These are phyloP conservation scores for Heterocephalus glaber DNA, from an alignment of 2,113 vertebrate species.

Conservation along the genomic window DNA sequence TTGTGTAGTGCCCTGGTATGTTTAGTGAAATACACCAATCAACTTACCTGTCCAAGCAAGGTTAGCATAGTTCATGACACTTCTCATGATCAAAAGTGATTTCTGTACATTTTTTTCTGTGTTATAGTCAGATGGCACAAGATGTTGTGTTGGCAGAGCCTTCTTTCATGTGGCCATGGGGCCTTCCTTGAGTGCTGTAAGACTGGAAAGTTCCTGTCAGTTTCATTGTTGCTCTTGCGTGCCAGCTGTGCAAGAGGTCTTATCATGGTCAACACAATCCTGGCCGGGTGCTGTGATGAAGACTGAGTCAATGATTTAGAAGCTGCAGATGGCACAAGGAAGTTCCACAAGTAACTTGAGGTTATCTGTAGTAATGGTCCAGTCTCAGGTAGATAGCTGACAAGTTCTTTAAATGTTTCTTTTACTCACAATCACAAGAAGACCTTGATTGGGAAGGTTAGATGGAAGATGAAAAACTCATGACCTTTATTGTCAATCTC, in stretches of 20 bases:
- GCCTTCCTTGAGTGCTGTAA: not conserved
- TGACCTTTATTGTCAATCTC: not conserved
- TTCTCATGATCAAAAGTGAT: not conserved
- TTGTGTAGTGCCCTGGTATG: not conserved
- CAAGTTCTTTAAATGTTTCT: not conserved
- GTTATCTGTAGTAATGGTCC: not conserved
- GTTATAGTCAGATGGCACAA: not conserved
- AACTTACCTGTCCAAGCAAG: not conserved
- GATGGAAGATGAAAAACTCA: not conserved
- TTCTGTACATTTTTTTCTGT: not conserved
- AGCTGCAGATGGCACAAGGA: not conserved
- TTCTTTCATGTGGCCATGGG: not conserved
- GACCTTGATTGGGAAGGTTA: not conserved
- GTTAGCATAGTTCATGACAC: accelerated
- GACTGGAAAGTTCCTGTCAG: not conserved
- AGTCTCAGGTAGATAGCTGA: not conserved
- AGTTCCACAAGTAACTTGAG: not conserved
- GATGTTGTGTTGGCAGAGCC: not conserved
- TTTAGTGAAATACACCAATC: not conserved
- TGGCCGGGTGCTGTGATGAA: not conserved
- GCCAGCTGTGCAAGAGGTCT: not conserved
- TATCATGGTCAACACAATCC: not conserved
- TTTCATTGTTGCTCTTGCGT: not conserved
- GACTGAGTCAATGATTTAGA: not conserved
- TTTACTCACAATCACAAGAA: not conserved